Conservation (phyloP, 2,113 vertebrate species). For the Cyprinodon variegatus region DNA sequence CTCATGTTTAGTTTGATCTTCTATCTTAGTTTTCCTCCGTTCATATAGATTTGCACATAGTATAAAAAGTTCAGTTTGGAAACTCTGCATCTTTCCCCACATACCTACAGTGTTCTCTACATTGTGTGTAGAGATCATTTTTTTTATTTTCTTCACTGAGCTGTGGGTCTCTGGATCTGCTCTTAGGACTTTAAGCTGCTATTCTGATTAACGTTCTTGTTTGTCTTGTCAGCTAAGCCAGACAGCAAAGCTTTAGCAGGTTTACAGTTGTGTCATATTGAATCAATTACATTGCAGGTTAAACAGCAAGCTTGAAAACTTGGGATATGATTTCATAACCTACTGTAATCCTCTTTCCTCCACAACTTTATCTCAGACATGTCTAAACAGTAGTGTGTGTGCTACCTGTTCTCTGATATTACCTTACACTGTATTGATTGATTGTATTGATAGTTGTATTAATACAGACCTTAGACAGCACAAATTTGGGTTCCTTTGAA, state of each 20-base stretch:
- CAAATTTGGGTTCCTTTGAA: no score
- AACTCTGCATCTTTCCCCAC: background rate
- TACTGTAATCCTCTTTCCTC: background rate
- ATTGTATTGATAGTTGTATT: no score
- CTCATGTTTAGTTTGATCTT: background rate
- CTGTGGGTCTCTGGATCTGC: no score
- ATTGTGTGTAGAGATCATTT: background rate
- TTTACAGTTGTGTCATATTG: no score
- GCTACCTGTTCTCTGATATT: no score
- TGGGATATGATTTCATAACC: background rate
- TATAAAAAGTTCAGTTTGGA: background rate
- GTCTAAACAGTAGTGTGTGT: background rate
- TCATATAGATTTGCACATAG: background rate
- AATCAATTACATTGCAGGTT: background rate
- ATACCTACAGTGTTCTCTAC: background rate
- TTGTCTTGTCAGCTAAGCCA: background rate
- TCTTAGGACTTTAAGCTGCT: no score
- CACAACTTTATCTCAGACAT: background rate
- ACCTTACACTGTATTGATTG: no score
- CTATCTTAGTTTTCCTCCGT: background rate
- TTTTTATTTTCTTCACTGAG: no score
- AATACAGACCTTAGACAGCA: no score
- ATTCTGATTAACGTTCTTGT: no score
- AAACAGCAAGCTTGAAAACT: background rate
- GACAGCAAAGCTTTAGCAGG: no score